phyloP scores from a whole-genome alignment of 2,888 invertebrate species.

The Tipula vernalis region DNA sequence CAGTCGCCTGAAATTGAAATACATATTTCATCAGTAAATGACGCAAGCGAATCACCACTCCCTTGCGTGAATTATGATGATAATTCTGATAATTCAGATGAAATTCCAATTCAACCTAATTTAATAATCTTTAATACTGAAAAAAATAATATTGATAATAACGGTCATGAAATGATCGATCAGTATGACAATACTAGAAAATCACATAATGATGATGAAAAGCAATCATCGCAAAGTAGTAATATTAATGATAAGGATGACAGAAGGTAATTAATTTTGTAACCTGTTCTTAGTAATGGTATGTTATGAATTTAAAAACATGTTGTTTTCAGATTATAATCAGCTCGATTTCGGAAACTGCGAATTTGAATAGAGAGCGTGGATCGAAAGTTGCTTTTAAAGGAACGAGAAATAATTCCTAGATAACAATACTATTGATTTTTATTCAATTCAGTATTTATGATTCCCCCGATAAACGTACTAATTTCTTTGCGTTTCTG shows the following conservation, averaged over 20 bases:
- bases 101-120: constrained; percentile 14
- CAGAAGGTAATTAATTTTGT: neutral
- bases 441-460: too few relatives aligned
- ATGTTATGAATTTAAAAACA: neutral
- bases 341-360: neutral
- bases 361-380: too few relatives aligned
- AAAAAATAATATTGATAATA: constrained; percentile 1
- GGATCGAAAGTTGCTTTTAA: too few relatives aligned
- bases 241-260: neutral
- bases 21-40: neutral
- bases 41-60: neutral
- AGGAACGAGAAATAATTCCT: too few relatives aligned
- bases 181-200: neutral
- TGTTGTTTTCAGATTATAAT: neutral
- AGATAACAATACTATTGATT: too few relatives aligned
- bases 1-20: neutral
- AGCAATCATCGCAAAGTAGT: neutral
- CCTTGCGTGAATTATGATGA: neutral
- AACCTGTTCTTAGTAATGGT: neutral
- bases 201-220: neutral
- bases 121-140: neutral
- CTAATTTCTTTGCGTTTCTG: too few relatives aligned
- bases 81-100: constrained; percentile 12
- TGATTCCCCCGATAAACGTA: too few relatives aligned
- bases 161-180: neutral